phyloP scores from a whole-genome alignment of 2,888 invertebrate genomes.

The Leptothorax acervorum region DNA sequence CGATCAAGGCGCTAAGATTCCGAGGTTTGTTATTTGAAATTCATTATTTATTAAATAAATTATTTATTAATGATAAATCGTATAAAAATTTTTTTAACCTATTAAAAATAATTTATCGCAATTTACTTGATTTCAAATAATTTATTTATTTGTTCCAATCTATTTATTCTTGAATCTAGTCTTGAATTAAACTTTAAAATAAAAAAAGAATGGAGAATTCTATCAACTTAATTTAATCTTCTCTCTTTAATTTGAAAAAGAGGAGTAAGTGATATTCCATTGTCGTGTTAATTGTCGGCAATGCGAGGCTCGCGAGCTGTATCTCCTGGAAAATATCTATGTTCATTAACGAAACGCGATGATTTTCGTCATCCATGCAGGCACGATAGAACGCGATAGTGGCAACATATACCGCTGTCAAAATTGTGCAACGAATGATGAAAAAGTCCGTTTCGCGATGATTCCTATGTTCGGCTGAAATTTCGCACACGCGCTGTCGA shows the following conservation, averaged over 20 bases:
- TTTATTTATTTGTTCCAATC: neutral
- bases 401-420: neutral
- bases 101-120: neutral
- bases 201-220: neutral
- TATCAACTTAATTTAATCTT: neutral
- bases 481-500: slow-evolving; percentile 36
- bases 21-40: neutral
- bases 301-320: neutral
- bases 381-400: slow-evolving; percentile 14
- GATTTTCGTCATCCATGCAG: slow-evolving; percentile 5
- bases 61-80: neutral
- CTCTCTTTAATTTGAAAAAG: neutral
- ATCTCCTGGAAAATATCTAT: neutral
- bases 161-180: neutral
- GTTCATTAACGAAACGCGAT: neutral
- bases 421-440: slow-evolving; percentile 35
- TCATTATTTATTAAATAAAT: neutral
- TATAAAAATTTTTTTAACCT: neutral
- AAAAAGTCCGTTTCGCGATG: slow-evolving; percentile 33
- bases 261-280: neutral
- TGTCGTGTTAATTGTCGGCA: neutral
- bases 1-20: neutral
- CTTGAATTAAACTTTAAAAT: neutral
- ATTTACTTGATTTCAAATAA: neutral
- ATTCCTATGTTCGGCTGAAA: slow-evolving; percentile 20